Evolutionary conservation across 53 echinoderm and acorn worm genomes (phyloP), one percentile per base, ranked within the genome.

Genomic region (Luidia sarsii): DNA sequence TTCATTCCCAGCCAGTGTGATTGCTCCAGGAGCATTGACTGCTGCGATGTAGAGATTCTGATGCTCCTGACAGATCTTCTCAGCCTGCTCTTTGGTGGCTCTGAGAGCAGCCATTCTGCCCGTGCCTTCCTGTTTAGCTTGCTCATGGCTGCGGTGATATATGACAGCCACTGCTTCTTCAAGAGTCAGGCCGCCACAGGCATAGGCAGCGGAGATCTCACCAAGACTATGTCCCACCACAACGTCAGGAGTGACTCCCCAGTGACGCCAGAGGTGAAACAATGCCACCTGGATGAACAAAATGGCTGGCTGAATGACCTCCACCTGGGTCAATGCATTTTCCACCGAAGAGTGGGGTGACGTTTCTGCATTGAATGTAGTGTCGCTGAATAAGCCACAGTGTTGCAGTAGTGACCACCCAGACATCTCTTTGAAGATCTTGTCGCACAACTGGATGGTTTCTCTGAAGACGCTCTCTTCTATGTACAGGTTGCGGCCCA

Each of bases 181-280:
- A 14, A 96, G 80, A 24, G 93, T 88, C 91, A 96, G 70, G 33
- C 93, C 97, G 39, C 97, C 97, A 53, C 80, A 71, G 25, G 97
- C 97, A 54, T 96, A 96, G 14, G 97, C 97, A 59, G 97, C 97
- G 14, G 97, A 90, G 7, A 94, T 91, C 66, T 96, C 97, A 20
- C 97, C 97, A 18, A 96, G 91, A 48, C 97, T 96, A 80, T 96
- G 97, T 14, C 97, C 97, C 3, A 96, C 91, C 39, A 96, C 83
- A 11, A 85, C 94, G 45, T 94, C 88, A 10, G 97, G 93, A 13
- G 80, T 39, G 27, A 95, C 70, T 28, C 95, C 95, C 95, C 95
- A 95, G 64, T 92, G 86, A 29, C 19, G 79, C 85, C 90, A 90
- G 21, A 93, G 88, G 27, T 87, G 87, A 53, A 69, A 96, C 36